A percentile compares a stretch with the other conserved stretches of the same genome.
These are phyloP conservation scores for Halisarca cf. caerulea DNA, from an alignment of 37 sponge, comb jelly and placozoan genomes.

Conservation along the genomic window DNA sequence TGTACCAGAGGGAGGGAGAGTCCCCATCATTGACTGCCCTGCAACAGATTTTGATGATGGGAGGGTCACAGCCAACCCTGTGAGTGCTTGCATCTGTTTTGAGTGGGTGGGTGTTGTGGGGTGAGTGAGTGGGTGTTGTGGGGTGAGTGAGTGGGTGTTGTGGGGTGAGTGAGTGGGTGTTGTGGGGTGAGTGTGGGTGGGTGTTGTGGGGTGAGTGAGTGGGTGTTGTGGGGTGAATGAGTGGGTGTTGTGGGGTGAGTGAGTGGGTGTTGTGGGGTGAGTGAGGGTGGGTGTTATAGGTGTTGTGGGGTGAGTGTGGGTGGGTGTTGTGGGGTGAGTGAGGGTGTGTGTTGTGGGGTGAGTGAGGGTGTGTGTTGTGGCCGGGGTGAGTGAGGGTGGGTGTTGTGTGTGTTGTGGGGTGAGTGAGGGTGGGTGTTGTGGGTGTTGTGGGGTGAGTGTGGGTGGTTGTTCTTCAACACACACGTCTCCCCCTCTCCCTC, in stretches of 20 bases:
- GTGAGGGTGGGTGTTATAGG: not conserved
- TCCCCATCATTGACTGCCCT: not conserved
- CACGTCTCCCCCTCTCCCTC: not conserved
- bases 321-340: too few species aligned
- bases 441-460: not conserved
- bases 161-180: not conserved
- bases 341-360: not conserved
- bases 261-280: not conserved
- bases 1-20: not conserved
- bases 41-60: constrained; percentile 30
- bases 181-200: too few species aligned
- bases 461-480: not conserved
- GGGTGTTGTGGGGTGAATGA: not conserved
- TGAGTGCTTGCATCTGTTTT: not conserved
- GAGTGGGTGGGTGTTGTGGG: too few species aligned
- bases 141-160: not conserved
- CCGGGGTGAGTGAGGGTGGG: not conserved
- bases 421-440: too few species aligned
- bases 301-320: too few species aligned
- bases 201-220: too few species aligned
- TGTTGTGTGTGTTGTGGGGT: not conserved
- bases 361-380: not conserved
- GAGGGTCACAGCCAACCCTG: not conserved
- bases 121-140: not conserved
- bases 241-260: too few species aligned